phyloP scores from a whole-genome alignment of 2,888 invertebrate species.

The Syrista parreyssii region DNA sequence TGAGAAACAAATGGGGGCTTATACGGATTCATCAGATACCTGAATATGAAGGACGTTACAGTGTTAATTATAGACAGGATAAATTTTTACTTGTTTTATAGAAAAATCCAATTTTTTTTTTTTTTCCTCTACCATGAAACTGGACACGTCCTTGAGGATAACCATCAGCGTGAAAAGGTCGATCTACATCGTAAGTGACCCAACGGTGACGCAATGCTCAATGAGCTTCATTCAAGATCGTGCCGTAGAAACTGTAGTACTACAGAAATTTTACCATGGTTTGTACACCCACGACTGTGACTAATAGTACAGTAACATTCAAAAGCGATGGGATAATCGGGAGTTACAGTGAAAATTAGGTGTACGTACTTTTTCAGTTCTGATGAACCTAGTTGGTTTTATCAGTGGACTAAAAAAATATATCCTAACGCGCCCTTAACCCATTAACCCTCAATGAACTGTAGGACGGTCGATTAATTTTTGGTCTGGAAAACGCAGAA shows the following conservation, averaged over 20 bases:
- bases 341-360: neutral
- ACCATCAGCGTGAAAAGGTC: neutral
- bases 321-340: neutral
- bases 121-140: neutral
- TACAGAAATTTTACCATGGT: neutral
- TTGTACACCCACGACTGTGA: neutral
- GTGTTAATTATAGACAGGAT: neutral
- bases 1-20: constrained; percentile 36
- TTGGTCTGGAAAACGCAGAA: too few species aligned
- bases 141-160: neutral
- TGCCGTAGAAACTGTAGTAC: neutral
- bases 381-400: neutral
- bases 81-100: neutral
- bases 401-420: neutral
- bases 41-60: neutral
- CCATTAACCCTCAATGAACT: too few species aligned
- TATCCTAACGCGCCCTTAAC: too few species aligned
- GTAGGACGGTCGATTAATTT: too few species aligned
- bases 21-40: neutral
- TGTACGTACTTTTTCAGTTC: neutral
- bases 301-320: neutral
- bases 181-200: neutral
- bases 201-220: neutral
- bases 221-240: neutral
- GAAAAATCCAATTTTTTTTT: neutral